A percentile compares a stretch with the other conserved stretches of the same genome.
phyloP scores from a whole-genome alignment of 2,888 invertebrate species.

The Parthenolecanium corni region DNA sequence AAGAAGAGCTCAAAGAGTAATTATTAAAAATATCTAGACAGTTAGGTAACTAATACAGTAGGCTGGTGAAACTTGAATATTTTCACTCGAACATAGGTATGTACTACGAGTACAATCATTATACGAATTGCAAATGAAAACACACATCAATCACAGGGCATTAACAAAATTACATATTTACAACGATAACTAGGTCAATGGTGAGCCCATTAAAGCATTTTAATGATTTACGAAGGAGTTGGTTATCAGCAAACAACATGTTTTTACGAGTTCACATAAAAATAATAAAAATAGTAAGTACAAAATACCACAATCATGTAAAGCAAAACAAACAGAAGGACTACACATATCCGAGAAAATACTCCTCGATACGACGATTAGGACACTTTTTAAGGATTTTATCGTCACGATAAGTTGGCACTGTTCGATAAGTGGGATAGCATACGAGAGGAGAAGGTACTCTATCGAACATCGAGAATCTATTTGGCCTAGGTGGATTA shows the following conservation, averaged over 20 bases:
- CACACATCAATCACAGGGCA: background rate
- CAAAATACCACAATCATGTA: too few species aligned
- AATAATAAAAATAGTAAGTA: too few species aligned
- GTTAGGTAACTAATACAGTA: too few species aligned
- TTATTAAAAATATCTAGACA: too few species aligned
- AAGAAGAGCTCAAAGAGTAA: too few species aligned
- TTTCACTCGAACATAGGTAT: too few species aligned
- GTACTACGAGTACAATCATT: too few species aligned
- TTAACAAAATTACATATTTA: background rate
- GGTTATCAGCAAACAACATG: background rate
- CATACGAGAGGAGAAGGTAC: background rate
- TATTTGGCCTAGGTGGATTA: slow-evolving; percentile 37
- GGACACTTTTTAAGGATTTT: background rate
- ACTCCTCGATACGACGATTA: slow-evolving; percentile 40
- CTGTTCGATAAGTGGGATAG: slow-evolving; percentile 21
- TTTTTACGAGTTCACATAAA: background rate
- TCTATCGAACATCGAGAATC: too few species aligned
- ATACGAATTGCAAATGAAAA: background rate
- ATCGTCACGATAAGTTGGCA: slow-evolving; percentile 24
- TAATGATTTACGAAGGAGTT: background rate
- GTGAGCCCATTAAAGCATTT: background rate
- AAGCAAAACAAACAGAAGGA: background rate
- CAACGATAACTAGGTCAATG: too few species aligned
- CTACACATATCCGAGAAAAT: slow-evolving; percentile 48
- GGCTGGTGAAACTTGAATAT: too few species aligned